Base-by-base conservation (phyloP, 2,797 vertebrate genomes). In the Lagothrix lagotricha region DNA sequence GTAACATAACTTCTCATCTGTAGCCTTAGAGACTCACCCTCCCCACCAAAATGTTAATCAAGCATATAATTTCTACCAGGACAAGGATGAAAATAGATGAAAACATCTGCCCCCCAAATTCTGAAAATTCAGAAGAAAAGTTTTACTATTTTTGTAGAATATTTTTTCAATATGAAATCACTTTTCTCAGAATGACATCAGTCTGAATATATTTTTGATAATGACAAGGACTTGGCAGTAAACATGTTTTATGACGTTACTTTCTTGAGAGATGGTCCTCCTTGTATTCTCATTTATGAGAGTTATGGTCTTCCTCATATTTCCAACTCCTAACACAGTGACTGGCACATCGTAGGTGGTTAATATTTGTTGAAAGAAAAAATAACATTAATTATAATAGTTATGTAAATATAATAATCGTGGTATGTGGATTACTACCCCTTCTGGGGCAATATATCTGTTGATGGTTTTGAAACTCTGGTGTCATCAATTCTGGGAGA, bases 111-210 rank as follows among this genome's bases (percentile, higher is more conserved):
- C 3, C 14, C 39, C 15, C 12, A 52, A 87, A 54, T 92, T 64
- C 30, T 76, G 15, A 81, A 88, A 88, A 79, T 75, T 39, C 22
- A 76, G 19, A 14, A 73, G 46, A 33, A 92, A 92, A 50, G 5
- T 73, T 79, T 72, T 17, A 94, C 10, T 80, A 57, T 85, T 72
- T 80, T 52, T 73, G 12, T 86, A 87, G 48, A 7, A 73, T 75
- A 82, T 90, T 30, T 90, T 96, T 92, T 80, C 46, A 13, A 4
- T 48, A 26, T 90, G 22, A 12, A 90, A 73, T 96, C 61, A 87
- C 24, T 90, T 97, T 96, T 88, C 7, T 70, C 33, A 89, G 76
- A 92, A 84, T 95, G 64, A n/a, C 8, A 44, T 92, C 58, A 92
- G 54, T 61, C 5, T 80, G 39, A 88, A 84, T 12, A 41, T 75